A percentile compares a stretch with the other conserved stretches of the same genome.
These are phyloP conservation scores for Aphelocoma coerulescens DNA, from an alignment of 2,113 vertebrate species.

Conservation along the genomic window DNA sequence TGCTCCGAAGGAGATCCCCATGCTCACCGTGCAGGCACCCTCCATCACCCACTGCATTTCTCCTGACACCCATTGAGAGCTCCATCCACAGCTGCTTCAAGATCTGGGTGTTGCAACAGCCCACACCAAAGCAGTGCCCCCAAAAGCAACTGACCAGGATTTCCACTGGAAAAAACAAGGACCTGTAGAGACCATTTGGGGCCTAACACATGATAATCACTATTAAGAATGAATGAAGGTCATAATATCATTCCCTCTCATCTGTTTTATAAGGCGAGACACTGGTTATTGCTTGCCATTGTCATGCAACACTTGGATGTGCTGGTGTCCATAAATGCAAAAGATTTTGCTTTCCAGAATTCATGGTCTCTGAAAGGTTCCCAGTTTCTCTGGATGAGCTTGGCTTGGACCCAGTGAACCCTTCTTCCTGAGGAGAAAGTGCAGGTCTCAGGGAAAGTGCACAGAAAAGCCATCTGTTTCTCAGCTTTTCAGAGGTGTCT, in stretches of 20 bases:
- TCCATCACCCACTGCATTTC: neutral
- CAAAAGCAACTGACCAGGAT: neutral
- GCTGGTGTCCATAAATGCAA: neutral
- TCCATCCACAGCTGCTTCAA: neutral
- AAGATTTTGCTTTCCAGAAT: neutral
- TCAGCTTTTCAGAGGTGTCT: neutral
- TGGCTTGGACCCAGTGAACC: neutral
- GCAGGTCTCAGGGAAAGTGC: neutral
- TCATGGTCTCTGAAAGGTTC: neutral
- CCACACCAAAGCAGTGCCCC: neutral
- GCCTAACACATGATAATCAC: neutral
- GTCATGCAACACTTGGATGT: neutral
- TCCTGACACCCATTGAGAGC: neutral
- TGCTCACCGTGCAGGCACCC: fast-evolving
- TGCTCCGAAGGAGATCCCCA: neutral
- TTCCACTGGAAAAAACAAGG: neutral
- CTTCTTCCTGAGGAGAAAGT: neutral
- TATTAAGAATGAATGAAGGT: neutral
- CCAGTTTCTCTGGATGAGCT: neutral
- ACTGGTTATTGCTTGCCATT: neutral
- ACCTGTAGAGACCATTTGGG: neutral
- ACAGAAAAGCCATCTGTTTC: neutral
- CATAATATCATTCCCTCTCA: neutral
- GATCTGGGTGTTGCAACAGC: neutral
- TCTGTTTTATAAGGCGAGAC: slow-evolving; percentile 12